phyloP scores from a whole-genome alignment of 2,888 invertebrate genomes.

The Agonum fuliginosum region DNA sequence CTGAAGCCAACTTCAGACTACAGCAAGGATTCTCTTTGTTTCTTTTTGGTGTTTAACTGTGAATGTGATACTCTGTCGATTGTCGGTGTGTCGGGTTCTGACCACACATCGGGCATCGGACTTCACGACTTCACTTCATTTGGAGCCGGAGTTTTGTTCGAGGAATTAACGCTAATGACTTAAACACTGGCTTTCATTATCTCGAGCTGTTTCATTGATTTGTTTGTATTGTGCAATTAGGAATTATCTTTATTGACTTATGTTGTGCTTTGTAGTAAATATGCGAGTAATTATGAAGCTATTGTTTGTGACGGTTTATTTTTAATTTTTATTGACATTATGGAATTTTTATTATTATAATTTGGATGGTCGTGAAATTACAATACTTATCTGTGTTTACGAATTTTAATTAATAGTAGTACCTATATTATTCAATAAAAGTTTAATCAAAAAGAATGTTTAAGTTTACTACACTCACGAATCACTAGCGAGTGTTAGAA shows the following conservation, averaged over 20 bases:
- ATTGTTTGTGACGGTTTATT: neutral
- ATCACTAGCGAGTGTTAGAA: no score
- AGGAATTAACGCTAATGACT: constrained; percentile 2
- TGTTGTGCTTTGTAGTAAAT: neutral
- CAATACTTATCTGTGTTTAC: no score
- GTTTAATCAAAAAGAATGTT: no score
- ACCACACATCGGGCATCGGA: constrained; percentile 11
- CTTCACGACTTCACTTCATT: neutral
- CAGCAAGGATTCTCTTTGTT: constrained; percentile 1
- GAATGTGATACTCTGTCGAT: constrained; percentile 22
- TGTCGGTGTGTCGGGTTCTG: constrained; percentile 5
- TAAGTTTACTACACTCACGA: no score
- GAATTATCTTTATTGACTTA: neutral
- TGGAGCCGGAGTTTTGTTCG: no score
- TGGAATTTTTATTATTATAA: no score
- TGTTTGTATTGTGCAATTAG: neutral
- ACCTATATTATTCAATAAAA: no score
- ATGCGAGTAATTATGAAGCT: neutral
- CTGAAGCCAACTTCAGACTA: neutral
- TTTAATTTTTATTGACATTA: no score
- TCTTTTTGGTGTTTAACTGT: constrained; percentile 14
- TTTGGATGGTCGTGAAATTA: no score
- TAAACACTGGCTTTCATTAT: neutral
- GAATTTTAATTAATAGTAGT: no score
- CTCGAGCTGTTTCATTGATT: neutral